Conservation (phyloP, 1,140 invertebrate genomes). For the Magallana ariakensis region DNA sequence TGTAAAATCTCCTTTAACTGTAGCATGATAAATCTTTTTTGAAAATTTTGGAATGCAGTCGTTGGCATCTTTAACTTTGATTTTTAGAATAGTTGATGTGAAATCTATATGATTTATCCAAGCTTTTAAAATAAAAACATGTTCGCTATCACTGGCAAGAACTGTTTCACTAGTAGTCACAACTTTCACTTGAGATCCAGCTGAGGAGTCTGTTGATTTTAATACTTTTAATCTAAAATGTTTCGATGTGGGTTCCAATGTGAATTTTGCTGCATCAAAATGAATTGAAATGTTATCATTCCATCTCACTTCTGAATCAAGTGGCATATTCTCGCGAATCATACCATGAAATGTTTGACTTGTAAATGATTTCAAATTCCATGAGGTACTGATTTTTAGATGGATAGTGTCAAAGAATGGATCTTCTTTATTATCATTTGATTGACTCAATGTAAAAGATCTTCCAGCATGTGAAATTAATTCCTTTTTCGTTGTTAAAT, state of each 20-base stretch:
- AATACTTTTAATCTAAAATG: constrained; percentile 27
- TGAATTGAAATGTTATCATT: constrained; percentile 35
- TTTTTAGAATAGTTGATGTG: constrained; percentile 49
- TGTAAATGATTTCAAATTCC: constrained; percentile 48
- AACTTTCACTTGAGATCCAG: constrained; percentile 46
- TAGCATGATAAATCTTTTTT: constrained; percentile 38
- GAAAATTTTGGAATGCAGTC: constrained; percentile 54
- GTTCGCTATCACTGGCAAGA: constrained; percentile 32
- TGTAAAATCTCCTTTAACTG: not conserved
- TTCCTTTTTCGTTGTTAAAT: constrained; percentile 22
- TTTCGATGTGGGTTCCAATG: constrained; percentile 12
- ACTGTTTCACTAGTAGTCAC: constrained; percentile 34
- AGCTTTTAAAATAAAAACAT: constrained; percentile 45
- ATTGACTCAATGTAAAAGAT: not conserved
- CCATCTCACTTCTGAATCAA: constrained; percentile 42
- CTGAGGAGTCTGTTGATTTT: constrained; percentile 12
- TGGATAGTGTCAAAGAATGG: constrained; percentile 36
- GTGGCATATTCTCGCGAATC: constrained; percentile 54
- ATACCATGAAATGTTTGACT: constrained; percentile 49
- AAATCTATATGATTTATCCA: constrained; percentile 14
- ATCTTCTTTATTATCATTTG: not conserved
- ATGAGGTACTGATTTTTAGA: constrained; percentile 43
- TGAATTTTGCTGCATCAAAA: constrained; percentile 17
- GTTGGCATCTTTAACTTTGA: constrained; percentile 52
- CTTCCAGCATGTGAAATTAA: not conserved